Evolutionary conservation across 35 echinoderm and acorn worm species (phyloP).

Genomic region (Hemicentrotus pulcherrimus): DNA sequence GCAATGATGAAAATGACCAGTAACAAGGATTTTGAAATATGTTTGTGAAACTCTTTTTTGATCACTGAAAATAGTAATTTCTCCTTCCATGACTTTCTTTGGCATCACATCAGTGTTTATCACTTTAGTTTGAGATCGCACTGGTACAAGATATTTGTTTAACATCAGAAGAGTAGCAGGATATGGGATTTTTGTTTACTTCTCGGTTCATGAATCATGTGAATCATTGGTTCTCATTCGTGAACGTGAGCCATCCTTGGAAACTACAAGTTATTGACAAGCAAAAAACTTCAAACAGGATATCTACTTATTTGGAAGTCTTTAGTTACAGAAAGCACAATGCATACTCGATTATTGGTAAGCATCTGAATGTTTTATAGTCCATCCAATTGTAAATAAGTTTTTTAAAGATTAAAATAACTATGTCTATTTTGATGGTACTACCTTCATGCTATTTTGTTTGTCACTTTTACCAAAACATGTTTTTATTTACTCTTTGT

Average conservation of each 20-base stretch:
- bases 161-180: not conserved
- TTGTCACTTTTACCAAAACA: no score
- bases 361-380: not conserved
- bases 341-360: slow-evolving; percentile 10
- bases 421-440: no score
- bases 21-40: not conserved
- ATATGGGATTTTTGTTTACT: not conserved
- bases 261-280: not conserved
- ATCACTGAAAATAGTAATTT: not conserved
- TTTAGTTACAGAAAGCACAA: not conserved
- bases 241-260: not conserved
- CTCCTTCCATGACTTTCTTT: not conserved
- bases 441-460: no score
- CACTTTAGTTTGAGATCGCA: not conserved
- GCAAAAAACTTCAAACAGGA: not conserved
- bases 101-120: not conserved
- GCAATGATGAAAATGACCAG: not conserved
- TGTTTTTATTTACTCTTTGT: no score
- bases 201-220: not conserved
- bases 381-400: no score
- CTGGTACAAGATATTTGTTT: not conserved
- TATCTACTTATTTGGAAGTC: not conserved
- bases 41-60: not conserved
- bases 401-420: no score
- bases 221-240: not conserved